A percentile compares a stretch with the other conserved stretches of the same genome.
These are phyloP conservation scores for Chiloscyllium punctatum DNA, from an alignment of 2,797 vertebrate species.

Conservation along the genomic window DNA sequence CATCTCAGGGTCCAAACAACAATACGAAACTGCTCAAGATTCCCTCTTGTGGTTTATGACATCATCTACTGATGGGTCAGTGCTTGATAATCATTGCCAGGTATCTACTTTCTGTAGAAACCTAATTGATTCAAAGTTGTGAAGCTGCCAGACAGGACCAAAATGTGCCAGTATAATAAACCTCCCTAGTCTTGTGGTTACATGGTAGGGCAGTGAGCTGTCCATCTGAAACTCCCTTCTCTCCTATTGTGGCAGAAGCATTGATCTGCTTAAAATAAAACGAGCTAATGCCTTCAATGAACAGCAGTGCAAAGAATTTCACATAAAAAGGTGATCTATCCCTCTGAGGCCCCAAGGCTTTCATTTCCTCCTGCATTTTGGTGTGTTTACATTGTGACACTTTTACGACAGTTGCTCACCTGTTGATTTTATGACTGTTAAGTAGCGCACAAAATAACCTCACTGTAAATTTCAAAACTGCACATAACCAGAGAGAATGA, in stretches of 20 bases:
- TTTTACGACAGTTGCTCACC: neutral
- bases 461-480: neutral
- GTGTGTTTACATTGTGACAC: neutral
- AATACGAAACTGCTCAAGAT: neutral
- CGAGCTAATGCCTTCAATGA: neutral
- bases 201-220: neutral
- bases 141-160: neutral
- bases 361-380: neutral
- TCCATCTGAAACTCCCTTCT: neutral
- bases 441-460: neutral
- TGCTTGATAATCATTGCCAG: conserved; percentile 12
- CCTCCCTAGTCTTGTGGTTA: neutral
- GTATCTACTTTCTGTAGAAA: neutral
- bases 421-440: neutral
- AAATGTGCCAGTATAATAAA: neutral
- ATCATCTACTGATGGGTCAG: neutral
- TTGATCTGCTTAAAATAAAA: neutral
- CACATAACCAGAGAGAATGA: neutral
- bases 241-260: neutral
- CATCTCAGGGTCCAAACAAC: neutral
- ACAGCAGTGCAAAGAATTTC: neutral
- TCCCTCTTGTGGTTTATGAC: conserved; percentile 29
- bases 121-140: neutral
- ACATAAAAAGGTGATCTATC: too few species aligned
- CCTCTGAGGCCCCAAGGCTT: neutral